phyloP scores from a whole-genome alignment of 2,888 invertebrate species.

The Argyresthia goedartella region DNA sequence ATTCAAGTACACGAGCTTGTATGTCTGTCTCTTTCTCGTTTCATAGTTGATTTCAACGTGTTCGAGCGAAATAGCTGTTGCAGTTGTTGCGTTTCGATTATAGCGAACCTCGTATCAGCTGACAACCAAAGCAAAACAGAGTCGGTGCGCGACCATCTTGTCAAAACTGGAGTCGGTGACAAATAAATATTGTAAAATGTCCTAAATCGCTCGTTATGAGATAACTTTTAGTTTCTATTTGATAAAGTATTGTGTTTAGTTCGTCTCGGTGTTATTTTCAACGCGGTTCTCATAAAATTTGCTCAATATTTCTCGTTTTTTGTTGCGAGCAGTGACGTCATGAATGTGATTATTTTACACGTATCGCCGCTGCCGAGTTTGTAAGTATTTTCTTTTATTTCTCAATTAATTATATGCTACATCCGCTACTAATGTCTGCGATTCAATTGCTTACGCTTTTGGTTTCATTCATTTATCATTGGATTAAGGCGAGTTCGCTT shows the following conservation, averaged over 20 bases:
- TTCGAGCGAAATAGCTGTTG: constrained; percentile 27
- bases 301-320: constrained; percentile 63
- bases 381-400: constrained; percentile 68
- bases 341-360: constrained; percentile 67
- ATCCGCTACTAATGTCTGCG: constrained; percentile 28
- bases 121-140: constrained; percentile 72
- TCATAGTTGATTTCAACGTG: constrained; percentile 9
- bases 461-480: constrained; percentile 60
- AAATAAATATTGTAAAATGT: constrained; percentile 69
- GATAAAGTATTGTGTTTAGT: constrained; percentile 55
- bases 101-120: constrained; percentile 63
- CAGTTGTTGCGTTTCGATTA: constrained; percentile 35
- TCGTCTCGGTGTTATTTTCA: constrained; percentile 50
- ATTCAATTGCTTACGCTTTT: constrained; percentile 27
- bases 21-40: constrained; percentile 29
- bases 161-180: constrained; percentile 68
- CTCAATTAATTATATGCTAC: constrained; percentile 44
- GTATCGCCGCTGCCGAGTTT: constrained; percentile 65
- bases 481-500: constrained; percentile 26
- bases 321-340: constrained; percentile 71
- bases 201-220: constrained; percentile 61
- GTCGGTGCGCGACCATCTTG: constrained; percentile 73
- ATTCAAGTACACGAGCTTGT: constrained; percentile 33
- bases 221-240: constrained; percentile 50
- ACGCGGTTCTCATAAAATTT: constrained; percentile 55